Conservation (phyloP, 2,797 vertebrate genomes). For the Sciurus carolinensis region DNA sequence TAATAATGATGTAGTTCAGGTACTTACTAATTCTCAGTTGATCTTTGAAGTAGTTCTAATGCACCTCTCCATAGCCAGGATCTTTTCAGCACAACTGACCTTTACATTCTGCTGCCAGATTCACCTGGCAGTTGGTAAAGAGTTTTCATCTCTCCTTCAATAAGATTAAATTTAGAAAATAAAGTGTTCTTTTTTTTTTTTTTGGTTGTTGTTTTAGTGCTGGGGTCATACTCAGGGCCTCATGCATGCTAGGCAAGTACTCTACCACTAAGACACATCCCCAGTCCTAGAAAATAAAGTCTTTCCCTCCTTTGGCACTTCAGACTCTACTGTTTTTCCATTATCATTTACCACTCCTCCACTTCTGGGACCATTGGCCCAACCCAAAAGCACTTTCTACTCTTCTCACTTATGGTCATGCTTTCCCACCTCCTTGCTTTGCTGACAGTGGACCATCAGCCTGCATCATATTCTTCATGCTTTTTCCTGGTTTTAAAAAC, state of each 20-base stretch:
- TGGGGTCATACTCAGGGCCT: no score
- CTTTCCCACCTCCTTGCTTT: neutral
- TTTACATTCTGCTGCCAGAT: neutral
- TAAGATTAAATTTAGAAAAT: constrained; percentile 29
- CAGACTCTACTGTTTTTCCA: neutral
- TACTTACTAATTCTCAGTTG: neutral
- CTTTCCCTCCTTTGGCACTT: neutral
- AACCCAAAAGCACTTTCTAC: neutral
- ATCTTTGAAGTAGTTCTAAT: neutral
- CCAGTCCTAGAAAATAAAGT: neutral
- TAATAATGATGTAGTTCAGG: neutral
- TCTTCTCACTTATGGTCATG: neutral
- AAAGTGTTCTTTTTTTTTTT: no score
- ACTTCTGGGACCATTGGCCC: neutral
- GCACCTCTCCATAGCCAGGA: neutral
- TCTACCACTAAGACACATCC: no score
- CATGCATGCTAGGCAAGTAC: no score
- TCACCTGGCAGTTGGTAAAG: neutral
- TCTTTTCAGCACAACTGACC: neutral
- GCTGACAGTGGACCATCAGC: neutral
- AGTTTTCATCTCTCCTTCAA: constrained; percentile 39
- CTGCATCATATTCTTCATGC: neutral
- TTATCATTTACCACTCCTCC: neutral
- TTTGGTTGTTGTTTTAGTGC: no score
- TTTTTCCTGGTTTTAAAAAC: neutral